Conservation (phyloP, 2,888 invertebrate species). For the Pegoplata infirma region DNA sequence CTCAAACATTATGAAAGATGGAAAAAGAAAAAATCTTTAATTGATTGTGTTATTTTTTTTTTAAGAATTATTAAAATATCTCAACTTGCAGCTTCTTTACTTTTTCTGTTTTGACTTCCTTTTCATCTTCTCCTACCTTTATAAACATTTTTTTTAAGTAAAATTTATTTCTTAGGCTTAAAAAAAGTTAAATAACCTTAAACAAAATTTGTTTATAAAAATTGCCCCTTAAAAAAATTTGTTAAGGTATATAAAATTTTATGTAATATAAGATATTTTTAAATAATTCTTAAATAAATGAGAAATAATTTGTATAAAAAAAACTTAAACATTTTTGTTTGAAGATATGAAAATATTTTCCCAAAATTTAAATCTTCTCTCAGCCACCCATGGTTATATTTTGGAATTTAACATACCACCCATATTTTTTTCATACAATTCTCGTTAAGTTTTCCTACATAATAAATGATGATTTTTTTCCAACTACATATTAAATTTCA, state of each 20-base stretch:
- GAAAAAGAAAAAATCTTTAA: slow-evolving; percentile 33
- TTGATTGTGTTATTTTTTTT: slow-evolving; percentile 43
- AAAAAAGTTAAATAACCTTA: slow-evolving; percentile 35
- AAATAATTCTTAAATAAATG: background rate
- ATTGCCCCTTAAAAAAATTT: too few species aligned
- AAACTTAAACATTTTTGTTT: slow-evolving; percentile 2
- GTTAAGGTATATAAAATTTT: slow-evolving; percentile 1
- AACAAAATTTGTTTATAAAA: too few species aligned
- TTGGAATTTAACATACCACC: slow-evolving; percentile 6
- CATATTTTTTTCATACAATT: background rate
- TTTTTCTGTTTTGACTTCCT: background rate
- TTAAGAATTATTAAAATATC: slow-evolving; percentile 20
- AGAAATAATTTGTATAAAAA: background rate
- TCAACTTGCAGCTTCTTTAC: background rate
- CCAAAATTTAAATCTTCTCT: background rate
- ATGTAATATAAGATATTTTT: background rate
- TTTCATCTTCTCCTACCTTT: background rate
- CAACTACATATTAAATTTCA: background rate
- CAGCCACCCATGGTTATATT: background rate
- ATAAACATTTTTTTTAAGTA: slow-evolving; percentile 4
- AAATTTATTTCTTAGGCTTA: slow-evolving; percentile 30
- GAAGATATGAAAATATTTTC: background rate
- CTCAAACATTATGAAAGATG: background rate
- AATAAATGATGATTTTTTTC: background rate
- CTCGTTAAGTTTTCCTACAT: background rate